Evolutionary conservation across 2,888 invertebrate genomes (phyloP), one percentile per base, ranked within the genome.

Genomic region (Ophion obscuratus): DNA sequence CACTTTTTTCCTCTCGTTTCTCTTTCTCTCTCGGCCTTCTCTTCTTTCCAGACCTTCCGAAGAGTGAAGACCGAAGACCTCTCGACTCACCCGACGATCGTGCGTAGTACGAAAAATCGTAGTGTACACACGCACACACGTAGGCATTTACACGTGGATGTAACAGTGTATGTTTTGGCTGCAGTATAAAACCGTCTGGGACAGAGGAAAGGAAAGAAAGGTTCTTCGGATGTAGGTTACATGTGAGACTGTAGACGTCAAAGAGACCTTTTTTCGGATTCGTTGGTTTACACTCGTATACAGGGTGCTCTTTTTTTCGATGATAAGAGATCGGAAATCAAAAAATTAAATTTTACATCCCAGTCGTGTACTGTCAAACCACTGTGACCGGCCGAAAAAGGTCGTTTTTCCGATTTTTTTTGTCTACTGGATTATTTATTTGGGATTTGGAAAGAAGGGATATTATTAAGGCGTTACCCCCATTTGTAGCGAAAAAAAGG

Each of bases 171-270:
- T 81, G 77, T 70, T 81, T 74, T 75, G 78, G 80, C 74, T 44
- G 40, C 76, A 81, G 82, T 68, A 84, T 86, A 74, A 81, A 80
- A 84, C 81, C 76, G 68, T 70, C 78, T 75, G 83, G 85, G 88
- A 61, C 67, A 80, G 71, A 87, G 86, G 87, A 90, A 87, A 85
- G 76, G 53, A 84, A 83, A 83, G 84, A 87, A 88, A 86, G 88
- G 87, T 87, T 88, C 89, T 81, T 73, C 76, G 61, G 87, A 89
- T 89, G 88, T 91, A 88, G 89, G 89, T 89, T 90, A 90, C 83
- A 64, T 47, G 57, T 67, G 82, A 87, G 87, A 88, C 87, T 89
- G 88, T 83, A 59, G 27, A 17, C 11, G 11, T 53, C 24, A 14
- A 53, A 67, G 79, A 53, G 86, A 80, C 67, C 87, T 62, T 84